phyloP scores from a whole-genome alignment of 2,797 vertebrate genomes.

The Lerista edwardsae region DNA sequence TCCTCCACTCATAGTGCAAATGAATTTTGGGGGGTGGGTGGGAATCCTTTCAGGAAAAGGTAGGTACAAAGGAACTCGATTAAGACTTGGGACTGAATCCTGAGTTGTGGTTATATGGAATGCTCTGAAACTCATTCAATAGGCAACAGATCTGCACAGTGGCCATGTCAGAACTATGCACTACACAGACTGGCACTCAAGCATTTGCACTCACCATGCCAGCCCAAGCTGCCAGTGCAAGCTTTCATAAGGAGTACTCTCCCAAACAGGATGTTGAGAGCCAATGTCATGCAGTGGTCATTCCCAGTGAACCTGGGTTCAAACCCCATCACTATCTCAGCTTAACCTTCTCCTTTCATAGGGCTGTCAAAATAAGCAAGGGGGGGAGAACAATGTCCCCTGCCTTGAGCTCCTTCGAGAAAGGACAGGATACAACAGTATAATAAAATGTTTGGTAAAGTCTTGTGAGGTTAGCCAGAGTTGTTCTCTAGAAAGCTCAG shows the following conservation, averaged over 20 bases:
- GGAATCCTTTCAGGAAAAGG: neutral
- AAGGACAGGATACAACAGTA: too few species aligned
- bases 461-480: neutral
- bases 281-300: too few species aligned
- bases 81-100: too few species aligned
- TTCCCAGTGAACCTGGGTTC: too few species aligned
- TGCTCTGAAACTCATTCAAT: neutral
- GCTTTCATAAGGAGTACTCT: neutral
- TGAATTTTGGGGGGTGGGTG: neutral
- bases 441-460: neutral
- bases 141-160: neutral
- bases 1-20: neutral
- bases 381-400: too few species aligned
- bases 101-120: neutral
- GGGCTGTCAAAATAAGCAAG: too few species aligned
- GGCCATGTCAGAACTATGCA: neutral
- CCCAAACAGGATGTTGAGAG: neutral
- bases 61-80: neutral
- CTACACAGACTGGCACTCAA: neutral
- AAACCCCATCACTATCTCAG: too few species aligned
- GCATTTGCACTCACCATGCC: neutral
- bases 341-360: too few species aligned
- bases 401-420: too few species aligned
- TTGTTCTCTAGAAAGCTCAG: neutral
- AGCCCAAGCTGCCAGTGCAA: neutral